A percentile compares a stretch with the other conserved stretches of the same genome.
Conservation (phyloP, 2,113 vertebrate species). For the Platysteira castanea region DNA sequence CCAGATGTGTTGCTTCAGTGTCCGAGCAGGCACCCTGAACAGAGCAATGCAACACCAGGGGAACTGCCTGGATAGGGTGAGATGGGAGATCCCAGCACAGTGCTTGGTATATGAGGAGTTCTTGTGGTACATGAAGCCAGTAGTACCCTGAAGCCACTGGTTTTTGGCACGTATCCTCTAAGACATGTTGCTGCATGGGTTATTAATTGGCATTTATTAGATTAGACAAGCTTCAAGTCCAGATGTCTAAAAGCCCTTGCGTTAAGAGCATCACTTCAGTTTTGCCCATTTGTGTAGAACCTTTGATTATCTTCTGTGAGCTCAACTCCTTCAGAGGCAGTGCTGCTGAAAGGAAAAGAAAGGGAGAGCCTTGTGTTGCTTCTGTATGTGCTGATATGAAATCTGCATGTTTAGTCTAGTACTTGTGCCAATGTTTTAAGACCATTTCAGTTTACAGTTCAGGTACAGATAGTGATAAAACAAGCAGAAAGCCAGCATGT, state of each 20-base stretch:
- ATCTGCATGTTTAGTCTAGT: rapidly evolving
- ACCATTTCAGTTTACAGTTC: background rate
- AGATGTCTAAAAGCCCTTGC: background rate
- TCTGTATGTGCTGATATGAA: background rate
- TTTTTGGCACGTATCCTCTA: background rate
- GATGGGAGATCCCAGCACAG: background rate
- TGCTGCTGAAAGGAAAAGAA: background rate
- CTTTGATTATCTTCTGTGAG: background rate
- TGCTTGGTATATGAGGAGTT: rapidly evolving
- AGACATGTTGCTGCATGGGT: no score
- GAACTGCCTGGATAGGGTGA: background rate
- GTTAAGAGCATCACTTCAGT: background rate
- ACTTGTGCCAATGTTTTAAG: background rate
- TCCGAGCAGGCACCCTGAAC: background rate
- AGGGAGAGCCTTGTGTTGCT: background rate
- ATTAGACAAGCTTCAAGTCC: background rate
- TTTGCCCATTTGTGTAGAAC: background rate
- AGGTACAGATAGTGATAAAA: background rate
- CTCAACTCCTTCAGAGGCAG: background rate
- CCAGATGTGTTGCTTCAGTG: background rate
- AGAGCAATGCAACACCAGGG: background rate
- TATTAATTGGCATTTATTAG: background rate
- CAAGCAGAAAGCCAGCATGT: background rate
- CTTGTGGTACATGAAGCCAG: background rate
- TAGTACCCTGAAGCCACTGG: background rate